These are phyloP conservation scores for Nudaria mundana DNA, from an alignment of 2,888 invertebrate species.

Conservation along the genomic window DNA sequence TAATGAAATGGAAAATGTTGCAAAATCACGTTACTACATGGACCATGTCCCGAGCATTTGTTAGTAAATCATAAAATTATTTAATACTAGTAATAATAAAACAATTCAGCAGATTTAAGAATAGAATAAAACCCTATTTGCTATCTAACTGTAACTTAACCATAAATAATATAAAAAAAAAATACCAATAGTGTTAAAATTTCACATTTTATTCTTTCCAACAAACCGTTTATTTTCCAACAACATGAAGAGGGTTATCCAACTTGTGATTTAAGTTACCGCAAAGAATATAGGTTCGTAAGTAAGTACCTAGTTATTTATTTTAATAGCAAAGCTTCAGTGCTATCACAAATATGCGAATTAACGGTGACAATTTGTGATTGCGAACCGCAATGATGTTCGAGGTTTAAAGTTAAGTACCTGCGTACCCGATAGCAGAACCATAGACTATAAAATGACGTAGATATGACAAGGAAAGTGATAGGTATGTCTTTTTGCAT, in stretches of 20 bases:
- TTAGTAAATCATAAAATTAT: too few relatives aligned
- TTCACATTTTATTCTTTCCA: constrained; percentile 3
- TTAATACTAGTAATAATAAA: too few relatives aligned
- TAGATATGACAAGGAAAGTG: constrained; percentile 27
- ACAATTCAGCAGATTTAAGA: background rate
- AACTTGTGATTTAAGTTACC: constrained; percentile 27
- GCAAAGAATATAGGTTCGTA: constrained; percentile 42
- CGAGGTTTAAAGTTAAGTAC: constrained; percentile 54
- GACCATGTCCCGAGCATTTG: too few relatives aligned
- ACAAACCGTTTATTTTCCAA: background rate
- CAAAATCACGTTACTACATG: too few relatives aligned
- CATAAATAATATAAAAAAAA: constrained; percentile 18
- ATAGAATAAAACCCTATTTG: too few relatives aligned
- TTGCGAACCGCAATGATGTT: constrained; percentile 60
- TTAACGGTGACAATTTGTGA: constrained; percentile 75
- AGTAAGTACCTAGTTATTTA: constrained; percentile 53
- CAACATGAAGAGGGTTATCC: constrained; percentile 2
- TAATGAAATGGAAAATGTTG: too few relatives aligned
- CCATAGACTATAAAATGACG: constrained; percentile 29
- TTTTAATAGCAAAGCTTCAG: constrained; percentile 44
- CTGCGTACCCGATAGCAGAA: constrained; percentile 20
- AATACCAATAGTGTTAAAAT: constrained; percentile 6
- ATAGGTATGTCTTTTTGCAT: constrained; percentile 17
- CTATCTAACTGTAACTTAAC: constrained; percentile 10
- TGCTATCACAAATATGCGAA: constrained; percentile 67